Evolutionary conservation across 2,113 vertebrate genomes (phyloP), one percentile per base, ranked within the genome.

Genomic region (Erythrocercus mccallii): DNA sequence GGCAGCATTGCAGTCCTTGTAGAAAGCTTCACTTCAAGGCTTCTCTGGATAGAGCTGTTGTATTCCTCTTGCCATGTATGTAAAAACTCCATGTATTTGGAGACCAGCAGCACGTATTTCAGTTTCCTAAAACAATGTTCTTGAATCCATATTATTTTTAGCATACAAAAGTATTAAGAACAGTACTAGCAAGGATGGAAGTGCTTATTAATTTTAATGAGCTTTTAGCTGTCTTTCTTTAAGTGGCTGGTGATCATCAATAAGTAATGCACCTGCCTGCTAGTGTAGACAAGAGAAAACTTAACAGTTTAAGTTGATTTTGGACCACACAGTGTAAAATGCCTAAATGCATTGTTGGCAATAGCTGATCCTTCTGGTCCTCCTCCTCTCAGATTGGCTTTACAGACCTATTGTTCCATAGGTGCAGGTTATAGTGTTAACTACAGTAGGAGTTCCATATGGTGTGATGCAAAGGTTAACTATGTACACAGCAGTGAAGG

Each of bases 191-290:
- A 85, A 80, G 50, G 16, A 8, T 94, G 25, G 24, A 94, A 86
- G 38, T 58, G 15, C 58, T 80, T 56, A 86, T 92, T 80, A 90
- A 96, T 92, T 94, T 96, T 92, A 95, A 96, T 88, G 76, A 92
- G 56, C 71, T 88, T 88, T 87, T 80, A 85, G 78, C 72, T 83
- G 72, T 16, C 28, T 42, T 65, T 42, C 30, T 51, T 48, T 11
- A 70, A 90, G 64, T 56, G 38, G 14, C 35, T 88, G 66, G 11
- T 53, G 30, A 22, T 70, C 73, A 88, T 90, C 80, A 95, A 92
- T 94, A 90, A 86, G 37, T 86, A 70, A 95, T 66, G 33, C 44
- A 80, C 33, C 24, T 82, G 42, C 47, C 31, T 88, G 54, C 51
- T 77, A 16, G 11, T 15, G 51, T 10, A 95, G 87, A 51, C 38